Base-by-base conservation (phyloP, 2,888 invertebrate genomes). In the Unio delphinus region DNA sequence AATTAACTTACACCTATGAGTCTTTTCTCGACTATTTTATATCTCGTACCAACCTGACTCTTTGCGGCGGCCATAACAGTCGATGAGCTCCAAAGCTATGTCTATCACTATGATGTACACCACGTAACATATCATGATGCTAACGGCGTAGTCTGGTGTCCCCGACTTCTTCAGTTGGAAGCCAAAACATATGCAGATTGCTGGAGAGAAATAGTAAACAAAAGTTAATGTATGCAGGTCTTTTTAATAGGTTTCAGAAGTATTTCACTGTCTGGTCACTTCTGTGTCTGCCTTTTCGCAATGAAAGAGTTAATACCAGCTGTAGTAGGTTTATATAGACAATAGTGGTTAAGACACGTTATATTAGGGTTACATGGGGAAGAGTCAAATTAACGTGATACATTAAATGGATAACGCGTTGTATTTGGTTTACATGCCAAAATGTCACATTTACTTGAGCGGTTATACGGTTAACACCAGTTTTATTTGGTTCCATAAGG, bases 31-130 rank as follows among this genome's bases (percentile, higher is more conserved):
- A 18, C 18, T 6, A 45, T 56, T 5, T 18, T 23, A 26, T 28
- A 56, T 55, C 1, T 15, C 5, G 28, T 45, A 60, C 64, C 23
- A 71, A 80, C 80, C 76, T 73, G 76, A 69, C 57, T 76, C 72
- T 64, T 76, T 66, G 45, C 67, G 70, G 30, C 75, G 76, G 45
- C 45, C 45, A 45, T 45, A 45, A 15, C 45, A 45, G 45, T 45
- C 45, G 45, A 45, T 45, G 45, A 45, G 45, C 11, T 45, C 45
- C 45, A 45, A 15, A 45, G 63, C 63, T n/a, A 81, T 65, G 65
- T 80, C 79, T 72, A 81, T 78, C 30, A 80, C 64, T n/a, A 81
- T 72, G 20, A 80, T 74, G 67, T 81, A 80, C 26, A 80, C 67
- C 5, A 78, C 76, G 67, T 80, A 81, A 17, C 75, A 80, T 54